These are phyloP conservation scores for Parnassius glacialis DNA, from an alignment of 2,888 invertebrate species.

Conservation along the genomic window DNA sequence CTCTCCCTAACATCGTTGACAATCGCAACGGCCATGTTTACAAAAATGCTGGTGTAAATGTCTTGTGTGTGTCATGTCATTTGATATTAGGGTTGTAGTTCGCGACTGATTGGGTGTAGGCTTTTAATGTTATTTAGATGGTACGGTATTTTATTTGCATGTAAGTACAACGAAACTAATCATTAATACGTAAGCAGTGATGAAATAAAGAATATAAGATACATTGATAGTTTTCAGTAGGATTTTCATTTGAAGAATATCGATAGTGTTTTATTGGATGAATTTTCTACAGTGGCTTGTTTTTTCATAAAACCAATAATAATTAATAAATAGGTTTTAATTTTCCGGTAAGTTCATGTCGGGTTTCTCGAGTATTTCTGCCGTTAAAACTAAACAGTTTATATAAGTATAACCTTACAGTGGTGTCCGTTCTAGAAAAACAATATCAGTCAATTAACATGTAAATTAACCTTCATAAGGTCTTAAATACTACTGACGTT, in stretches of 20 bases:
- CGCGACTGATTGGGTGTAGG: slow-evolving; percentile 2
- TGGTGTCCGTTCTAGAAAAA: too few relatives aligned
- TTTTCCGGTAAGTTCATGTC: too few relatives aligned
- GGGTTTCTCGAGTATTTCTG: too few relatives aligned
- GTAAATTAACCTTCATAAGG: too few relatives aligned
- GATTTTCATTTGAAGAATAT: neutral
- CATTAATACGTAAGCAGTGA: slow-evolving; percentile 1
- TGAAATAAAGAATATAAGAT: neutral
- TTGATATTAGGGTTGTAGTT: neutral
- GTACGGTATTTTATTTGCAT: slow-evolving; percentile 5
- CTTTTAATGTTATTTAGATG: slow-evolving; percentile 7
- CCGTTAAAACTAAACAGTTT: too few relatives aligned
- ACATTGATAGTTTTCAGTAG: neutral
- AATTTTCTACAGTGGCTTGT: too few relatives aligned
- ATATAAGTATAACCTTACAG: too few relatives aligned
- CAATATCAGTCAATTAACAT: too few relatives aligned
- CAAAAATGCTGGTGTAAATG: slow-evolving; percentile 11
- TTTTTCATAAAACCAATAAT: too few relatives aligned
- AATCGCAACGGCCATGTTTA: slow-evolving; percentile 8
- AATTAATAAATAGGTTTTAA: too few relatives aligned
- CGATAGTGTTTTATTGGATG: too few relatives aligned
- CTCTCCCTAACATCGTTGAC: slow-evolving; percentile 8
- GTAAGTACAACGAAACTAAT: slow-evolving; percentile 18
- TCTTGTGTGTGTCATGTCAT: slow-evolving; percentile 13
- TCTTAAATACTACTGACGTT: too few relatives aligned